These are phyloP conservation scores for Cranoglanis bouderius DNA, from an alignment of 2,113 vertebrate genomes.

Conservation along the genomic window DNA sequence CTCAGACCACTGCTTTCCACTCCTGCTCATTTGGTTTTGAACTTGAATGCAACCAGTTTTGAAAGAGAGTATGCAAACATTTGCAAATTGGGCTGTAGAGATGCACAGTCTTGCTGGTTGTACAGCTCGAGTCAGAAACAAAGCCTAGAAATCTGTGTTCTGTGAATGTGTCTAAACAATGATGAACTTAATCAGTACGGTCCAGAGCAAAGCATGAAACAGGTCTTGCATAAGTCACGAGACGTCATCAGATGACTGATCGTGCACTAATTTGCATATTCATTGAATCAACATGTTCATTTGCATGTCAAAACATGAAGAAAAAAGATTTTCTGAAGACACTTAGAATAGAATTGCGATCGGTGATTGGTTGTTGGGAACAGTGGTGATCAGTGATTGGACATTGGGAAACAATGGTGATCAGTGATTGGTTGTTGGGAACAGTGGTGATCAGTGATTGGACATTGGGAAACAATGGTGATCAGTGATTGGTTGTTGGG, in stretches of 20 bases:
- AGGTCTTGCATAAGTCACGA: no score
- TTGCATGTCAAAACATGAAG: conserved; percentile 3
- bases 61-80: conserved; percentile 1
- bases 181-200: background rate
- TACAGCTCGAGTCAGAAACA: background rate
- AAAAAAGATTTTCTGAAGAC: background rate
- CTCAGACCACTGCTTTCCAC: conserved; percentile 15
- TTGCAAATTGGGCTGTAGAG: conserved; percentile 12
- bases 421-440: background rate
- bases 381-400: background rate
- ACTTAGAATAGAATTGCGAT: no score
- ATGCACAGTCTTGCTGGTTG: background rate
- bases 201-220: background rate
- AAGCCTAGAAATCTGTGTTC: background rate
- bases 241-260: background rate
- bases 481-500: background rate
- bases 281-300: background rate
- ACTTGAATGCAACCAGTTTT: conserved; percentile 21
- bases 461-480: background rate
- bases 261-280: background rate
- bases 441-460: background rate
- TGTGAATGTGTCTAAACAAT: background rate
- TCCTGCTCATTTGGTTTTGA: conserved; percentile 17
- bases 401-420: background rate
- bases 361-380: background rate